Conservation (phyloP, 2,888 invertebrate species). For the Sicus ferrugineus region DNA sequence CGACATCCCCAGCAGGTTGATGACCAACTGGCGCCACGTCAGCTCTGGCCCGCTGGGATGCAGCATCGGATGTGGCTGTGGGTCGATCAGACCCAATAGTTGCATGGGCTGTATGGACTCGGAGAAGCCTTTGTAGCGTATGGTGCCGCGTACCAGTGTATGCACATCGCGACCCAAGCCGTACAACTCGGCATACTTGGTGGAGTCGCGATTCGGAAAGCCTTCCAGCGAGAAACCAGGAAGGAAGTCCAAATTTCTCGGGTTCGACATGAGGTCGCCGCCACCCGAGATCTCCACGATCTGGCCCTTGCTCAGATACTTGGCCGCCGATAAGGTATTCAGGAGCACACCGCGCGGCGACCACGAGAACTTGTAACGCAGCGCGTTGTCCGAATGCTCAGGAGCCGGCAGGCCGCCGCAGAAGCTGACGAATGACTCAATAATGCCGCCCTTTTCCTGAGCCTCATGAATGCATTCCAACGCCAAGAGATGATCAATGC, state of each 20-base stretch:
- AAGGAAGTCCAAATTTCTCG: conserved; percentile 83
- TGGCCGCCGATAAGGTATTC: conserved; percentile 89
- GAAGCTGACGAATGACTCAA: conserved; percentile 95
- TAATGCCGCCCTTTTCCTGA: conserved; percentile 85
- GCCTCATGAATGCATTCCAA: conserved; percentile 96
- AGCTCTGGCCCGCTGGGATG: conserved; percentile 95
- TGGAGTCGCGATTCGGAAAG: conserved; percentile 96
- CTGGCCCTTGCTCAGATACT: conserved; percentile 83
- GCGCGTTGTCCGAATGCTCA: conserved; percentile 90
- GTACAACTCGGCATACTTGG: conserved; percentile 85
- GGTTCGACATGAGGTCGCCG: conserved; percentile 86
- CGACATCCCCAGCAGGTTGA: conserved; percentile 83
- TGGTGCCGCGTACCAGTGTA: conserved; percentile 91
- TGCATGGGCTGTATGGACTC: conserved; percentile 89
- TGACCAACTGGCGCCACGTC: conserved; percentile 92
- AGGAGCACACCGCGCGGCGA: conserved; percentile 92
- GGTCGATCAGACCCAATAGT: conserved; percentile 85
- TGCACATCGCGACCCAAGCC: conserved; percentile 83
- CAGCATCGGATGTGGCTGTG: conserved; percentile 85
- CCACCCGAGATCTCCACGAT: conserved; percentile 88
- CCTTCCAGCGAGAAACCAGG: conserved; percentile 97
- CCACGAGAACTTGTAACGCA: conserved; percentile 96
- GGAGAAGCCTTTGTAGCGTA: conserved; percentile 90
- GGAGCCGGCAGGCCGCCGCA: conserved; percentile 98
- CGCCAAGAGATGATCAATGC: conserved; percentile 97